phyloP scores from a whole-genome alignment of 2,797 vertebrate species.

The Otus scops region DNA sequence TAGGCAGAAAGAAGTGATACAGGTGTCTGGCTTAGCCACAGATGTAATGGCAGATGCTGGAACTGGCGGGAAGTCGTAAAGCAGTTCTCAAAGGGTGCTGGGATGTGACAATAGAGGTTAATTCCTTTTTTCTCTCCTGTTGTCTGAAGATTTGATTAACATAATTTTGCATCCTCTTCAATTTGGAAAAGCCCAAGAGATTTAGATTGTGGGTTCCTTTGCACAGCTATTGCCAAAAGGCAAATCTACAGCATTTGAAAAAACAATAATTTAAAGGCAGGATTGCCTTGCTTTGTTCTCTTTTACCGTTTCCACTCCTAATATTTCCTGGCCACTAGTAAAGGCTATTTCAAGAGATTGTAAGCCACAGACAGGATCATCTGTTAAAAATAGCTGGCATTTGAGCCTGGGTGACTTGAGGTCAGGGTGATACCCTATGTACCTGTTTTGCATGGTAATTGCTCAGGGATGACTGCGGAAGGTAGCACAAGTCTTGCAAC shows the following conservation, averaged over 20 bases:
- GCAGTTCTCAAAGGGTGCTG: background rate
- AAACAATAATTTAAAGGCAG: background rate
- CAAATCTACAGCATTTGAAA: background rate
- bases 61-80: background rate
- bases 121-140: background rate
- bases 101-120: background rate
- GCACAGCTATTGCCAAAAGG: background rate
- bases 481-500: background rate
- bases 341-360: background rate
- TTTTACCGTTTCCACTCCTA: background rate
- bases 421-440: background rate
- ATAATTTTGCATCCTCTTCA: background rate
- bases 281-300: background rate
- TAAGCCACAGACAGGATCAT: background rate
- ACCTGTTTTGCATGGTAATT: background rate
- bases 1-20: background rate
- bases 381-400: slow-evolving; percentile 18
- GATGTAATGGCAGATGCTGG: background rate
- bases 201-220: background rate
- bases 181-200: background rate
- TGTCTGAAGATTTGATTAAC: background rate
- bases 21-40: background rate
- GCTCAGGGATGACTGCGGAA: background rate
- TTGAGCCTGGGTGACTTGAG: background rate
- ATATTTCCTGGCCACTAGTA: background rate